Evolutionary conservation across 1,140 invertebrate species (phyloP).

Genomic region (Pteromalus puparum): DNA sequence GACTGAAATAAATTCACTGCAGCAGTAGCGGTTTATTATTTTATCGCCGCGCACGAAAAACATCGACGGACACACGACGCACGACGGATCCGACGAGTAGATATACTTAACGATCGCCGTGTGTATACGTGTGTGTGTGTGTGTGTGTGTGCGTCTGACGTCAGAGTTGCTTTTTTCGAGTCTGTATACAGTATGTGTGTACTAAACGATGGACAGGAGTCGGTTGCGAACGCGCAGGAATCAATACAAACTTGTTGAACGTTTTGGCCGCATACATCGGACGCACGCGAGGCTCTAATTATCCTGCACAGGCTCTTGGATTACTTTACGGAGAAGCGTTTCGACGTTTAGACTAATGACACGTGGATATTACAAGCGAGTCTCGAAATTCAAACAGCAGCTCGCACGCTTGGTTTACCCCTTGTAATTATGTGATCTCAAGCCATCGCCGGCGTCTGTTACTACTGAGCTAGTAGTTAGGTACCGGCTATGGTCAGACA

Average conservation of each 20-base stretch:
- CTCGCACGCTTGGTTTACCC: neutral
- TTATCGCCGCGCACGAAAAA: too few species aligned
- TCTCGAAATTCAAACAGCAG: too few species aligned
- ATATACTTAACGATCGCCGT: neutral
- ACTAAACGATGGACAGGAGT: neutral
- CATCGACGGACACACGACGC: too few species aligned
- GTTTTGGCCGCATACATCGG: neutral
- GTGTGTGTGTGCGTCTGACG: neutral
- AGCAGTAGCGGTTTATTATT: too few species aligned
- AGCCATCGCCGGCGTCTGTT: neutral
- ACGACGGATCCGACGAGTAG: neutral
- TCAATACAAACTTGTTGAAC: conserved; percentile 24
- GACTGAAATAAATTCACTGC: neutral
- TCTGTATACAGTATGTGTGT: neutral
- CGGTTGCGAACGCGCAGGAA: neutral
- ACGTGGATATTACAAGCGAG: too few species aligned
- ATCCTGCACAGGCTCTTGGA: neutral
- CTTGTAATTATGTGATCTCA: too few species aligned
- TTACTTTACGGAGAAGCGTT: neutral
- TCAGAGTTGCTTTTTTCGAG: neutral
- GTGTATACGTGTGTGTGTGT: neutral
- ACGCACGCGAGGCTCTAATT: conserved; percentile 12
- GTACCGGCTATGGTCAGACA: neutral
- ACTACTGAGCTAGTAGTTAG: neutral
- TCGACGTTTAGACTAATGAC: too few species aligned